Evolutionary conservation across 1,140 invertebrate genomes (phyloP), one percentile per base, ranked within the genome.

Genomic region (Caenorhabditis remanei): DNA sequence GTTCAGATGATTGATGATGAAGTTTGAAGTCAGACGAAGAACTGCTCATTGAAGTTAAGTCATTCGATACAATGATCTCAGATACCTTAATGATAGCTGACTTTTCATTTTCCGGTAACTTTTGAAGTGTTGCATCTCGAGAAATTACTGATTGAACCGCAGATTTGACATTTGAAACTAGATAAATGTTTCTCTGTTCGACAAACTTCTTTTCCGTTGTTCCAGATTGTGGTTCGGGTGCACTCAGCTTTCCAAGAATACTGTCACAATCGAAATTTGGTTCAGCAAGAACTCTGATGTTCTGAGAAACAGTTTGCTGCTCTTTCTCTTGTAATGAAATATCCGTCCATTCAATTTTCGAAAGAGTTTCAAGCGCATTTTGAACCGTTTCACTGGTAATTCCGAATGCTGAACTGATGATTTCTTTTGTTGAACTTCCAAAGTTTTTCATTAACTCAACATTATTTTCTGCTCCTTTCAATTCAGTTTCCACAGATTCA

Each of bases 31-130:
- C 71, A 19, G 71, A 0, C 11, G 21, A 50, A 13, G 11, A 19
- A n/a, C n/a, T 50, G 71, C 46, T 79, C 43, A 79, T 13, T 50
- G 71, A 48, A 53, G 71, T 79, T 21, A 79, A 50, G 41, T 79
- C 71, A 6, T 9, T 48, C 4, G 71, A 21, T 7, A 79, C 43
- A 24, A 79, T 24, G 7, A 53, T 9, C 53, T 79, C 71, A 32
- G 46, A 24, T 24, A 79, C 41, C 53, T 50, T 79, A 21, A 53
- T 7, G 11, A 79, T 50, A 7, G n/a, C 13, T 7, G 71, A 79
- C 24, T 79, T 53, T 13, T 79, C 71, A 46, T 24, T 46, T 4
- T 21, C 3, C 2, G 71, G 8, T 0, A 79, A 46, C 4, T 79
- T 79, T 50, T 79, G 13, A n/a, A 79, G 13, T 4, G n/a, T 32